Evolutionary conservation across 2,888 invertebrate species (phyloP).

Genomic region (Dendrolimus houi): DNA sequence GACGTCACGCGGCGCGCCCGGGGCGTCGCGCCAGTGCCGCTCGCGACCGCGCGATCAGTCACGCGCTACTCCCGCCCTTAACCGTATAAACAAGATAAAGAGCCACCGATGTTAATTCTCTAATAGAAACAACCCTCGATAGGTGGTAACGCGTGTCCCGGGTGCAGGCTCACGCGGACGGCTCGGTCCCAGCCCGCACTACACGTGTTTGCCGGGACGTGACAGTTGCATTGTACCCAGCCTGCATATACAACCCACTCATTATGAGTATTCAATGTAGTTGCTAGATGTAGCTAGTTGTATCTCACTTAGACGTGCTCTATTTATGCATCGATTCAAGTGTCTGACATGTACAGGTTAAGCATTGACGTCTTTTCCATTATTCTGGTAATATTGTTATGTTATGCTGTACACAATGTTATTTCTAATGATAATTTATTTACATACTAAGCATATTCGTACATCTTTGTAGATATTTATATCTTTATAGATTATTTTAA

Average conservation of each 20-base stretch:
- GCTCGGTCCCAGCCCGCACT: constrained; percentile 10
- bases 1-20: constrained; percentile 67
- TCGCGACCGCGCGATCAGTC: constrained; percentile 65
- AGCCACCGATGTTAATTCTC: constrained; percentile 62
- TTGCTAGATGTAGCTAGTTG: constrained; percentile 13
- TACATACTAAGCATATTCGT: too few species aligned
- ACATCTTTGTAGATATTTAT: too few species aligned
- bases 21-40: constrained; percentile 62
- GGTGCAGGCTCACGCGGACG: constrained; percentile 12
- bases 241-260: constrained; percentile 20
- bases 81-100: constrained; percentile 48
- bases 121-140: constrained; percentile 38
- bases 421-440: too few species aligned
- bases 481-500: too few species aligned
- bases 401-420: background rate
- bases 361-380: too few species aligned
- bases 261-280: constrained; percentile 32
- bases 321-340: too few species aligned
- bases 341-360: too few species aligned
- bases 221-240: constrained; percentile 21
- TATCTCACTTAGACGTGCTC: constrained; percentile 5
- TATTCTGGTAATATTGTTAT: background rate
- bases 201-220: constrained; percentile 31
- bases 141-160: constrained; percentile 17
- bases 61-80: constrained; percentile 61